phyloP scores from a whole-genome alignment of 2,888 invertebrate species.

The Venusia cambrica region DNA sequence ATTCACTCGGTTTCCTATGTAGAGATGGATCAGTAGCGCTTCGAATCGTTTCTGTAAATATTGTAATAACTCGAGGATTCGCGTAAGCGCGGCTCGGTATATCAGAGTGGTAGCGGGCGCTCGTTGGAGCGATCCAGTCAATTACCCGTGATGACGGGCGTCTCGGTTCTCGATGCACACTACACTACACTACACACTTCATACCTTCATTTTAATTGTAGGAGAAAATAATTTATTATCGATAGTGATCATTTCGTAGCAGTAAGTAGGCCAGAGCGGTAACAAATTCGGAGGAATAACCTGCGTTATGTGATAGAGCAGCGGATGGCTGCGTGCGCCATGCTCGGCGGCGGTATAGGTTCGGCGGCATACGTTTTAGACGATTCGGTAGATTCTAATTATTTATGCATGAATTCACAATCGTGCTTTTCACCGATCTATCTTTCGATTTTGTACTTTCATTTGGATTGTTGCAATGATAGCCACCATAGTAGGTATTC shows the following conservation, averaged over 20 bases:
- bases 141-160: slow-evolving; percentile 65
- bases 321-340: slow-evolving; percentile 49
- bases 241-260: slow-evolving; percentile 78
- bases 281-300: slow-evolving; percentile 78
- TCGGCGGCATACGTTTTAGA: slow-evolving; percentile 39
- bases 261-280: slow-evolving; percentile 77
- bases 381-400: slow-evolving; percentile 35
- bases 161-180: slow-evolving; percentile 58
- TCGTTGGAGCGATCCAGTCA: slow-evolving; percentile 67
- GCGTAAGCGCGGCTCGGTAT: slow-evolving; percentile 64
- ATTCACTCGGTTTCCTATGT: slow-evolving; percentile 75
- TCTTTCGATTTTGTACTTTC: slow-evolving; percentile 18
- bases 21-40: slow-evolving; percentile 77
- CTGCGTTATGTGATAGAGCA: slow-evolving; percentile 74
- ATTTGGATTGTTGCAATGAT: slow-evolving; percentile 45
- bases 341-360: slow-evolving; percentile 53
- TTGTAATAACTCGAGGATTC: slow-evolving; percentile 65
- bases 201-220: slow-evolving; percentile 75
- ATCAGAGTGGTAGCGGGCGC: slow-evolving; percentile 50
- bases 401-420: slow-evolving; percentile 51
- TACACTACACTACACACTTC: slow-evolving; percentile 71
- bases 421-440: slow-evolving; percentile 44
- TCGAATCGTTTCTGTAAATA: slow-evolving; percentile 77
- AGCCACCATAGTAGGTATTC: slow-evolving; percentile 48
- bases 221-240: slow-evolving; percentile 78